Conservation (phyloP, 2,113 vertebrate species). For the Scomber scombrus region DNA sequence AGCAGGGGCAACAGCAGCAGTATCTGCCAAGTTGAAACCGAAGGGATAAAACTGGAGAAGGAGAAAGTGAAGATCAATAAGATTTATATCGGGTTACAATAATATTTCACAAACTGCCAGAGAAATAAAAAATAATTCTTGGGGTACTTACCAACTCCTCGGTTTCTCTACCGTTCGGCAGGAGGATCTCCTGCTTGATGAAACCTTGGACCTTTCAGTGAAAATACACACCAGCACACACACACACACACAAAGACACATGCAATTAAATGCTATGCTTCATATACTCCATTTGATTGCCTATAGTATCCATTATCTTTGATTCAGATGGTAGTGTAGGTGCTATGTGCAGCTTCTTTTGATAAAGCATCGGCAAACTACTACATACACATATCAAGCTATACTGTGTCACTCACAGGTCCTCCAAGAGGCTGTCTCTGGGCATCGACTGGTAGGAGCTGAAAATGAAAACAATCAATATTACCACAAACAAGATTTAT, state of each 20-base stretch:
- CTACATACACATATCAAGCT: not conserved
- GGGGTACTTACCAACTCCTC: constrained; percentile 67
- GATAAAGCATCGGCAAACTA: not conserved
- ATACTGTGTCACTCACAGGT: constrained; percentile 60
- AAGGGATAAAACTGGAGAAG: constrained; percentile 64
- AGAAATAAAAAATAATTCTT: not conserved
- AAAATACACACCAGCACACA: constrained; percentile 8
- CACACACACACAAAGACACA: not conserved
- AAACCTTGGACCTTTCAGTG: constrained; percentile 64
- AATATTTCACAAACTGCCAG: not conserved
- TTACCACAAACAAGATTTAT: not conserved
- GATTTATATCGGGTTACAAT: not conserved
- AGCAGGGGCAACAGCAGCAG: too few species aligned
- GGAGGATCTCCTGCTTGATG: constrained; percentile 72
- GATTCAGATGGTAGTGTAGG: not conserved
- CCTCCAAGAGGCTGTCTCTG: constrained; percentile 24
- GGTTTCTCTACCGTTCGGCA: constrained; percentile 44
- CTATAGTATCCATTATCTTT: not conserved
- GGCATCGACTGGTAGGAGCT: constrained; percentile 70
- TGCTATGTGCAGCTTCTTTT: not conserved
- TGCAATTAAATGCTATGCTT: too few species aligned
- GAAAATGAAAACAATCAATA: constrained; percentile 17
- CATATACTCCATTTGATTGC: not conserved
- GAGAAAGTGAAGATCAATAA: not conserved
- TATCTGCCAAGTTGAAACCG: constrained; percentile 26